These are phyloP conservation scores for Tricholaema leucomelas DNA, from an alignment of 2,113 vertebrate genomes.

Conservation along the genomic window DNA sequence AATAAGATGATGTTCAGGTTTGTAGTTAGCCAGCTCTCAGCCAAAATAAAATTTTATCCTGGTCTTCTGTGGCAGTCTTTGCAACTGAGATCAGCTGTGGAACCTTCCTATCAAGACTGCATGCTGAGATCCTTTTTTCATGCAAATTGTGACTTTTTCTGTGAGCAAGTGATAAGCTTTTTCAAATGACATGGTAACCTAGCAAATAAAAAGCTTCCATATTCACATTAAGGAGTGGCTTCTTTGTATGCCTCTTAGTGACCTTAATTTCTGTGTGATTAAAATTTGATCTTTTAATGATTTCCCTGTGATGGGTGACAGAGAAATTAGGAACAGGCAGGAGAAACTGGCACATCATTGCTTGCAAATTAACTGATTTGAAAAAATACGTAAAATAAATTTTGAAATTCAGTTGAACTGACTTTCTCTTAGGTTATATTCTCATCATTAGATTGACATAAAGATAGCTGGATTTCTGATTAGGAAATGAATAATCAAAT, in stretches of 20 bases:
- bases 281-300: slow-evolving; percentile 10
- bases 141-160: slow-evolving; percentile 54
- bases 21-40: not conserved
- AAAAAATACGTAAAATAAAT: slow-evolving; percentile 30
- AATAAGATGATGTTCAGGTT: not conserved
- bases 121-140: slow-evolving; percentile 18
- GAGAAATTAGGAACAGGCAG: not conserved
- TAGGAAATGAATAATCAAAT: not conserved
- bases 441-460: not conserved
- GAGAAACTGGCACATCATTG: not conserved
- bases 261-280: not conserved
- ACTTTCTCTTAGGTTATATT: slow-evolving; percentile 11
- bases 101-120: not conserved
- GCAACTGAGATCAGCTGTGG: not conserved
- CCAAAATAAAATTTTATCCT: not conserved
- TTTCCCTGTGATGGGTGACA: not conserved
- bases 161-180: slow-evolving; percentile 33
- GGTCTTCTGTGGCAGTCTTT: not conserved
- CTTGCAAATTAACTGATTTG: slow-evolving; percentile 21
- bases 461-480: not conserved
- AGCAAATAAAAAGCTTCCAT: not conserved
- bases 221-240: not conserved
- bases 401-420: slow-evolving; percentile 29
- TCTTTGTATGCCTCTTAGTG: not conserved
- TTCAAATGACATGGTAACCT: not conserved